A percentile compares a stretch with the other conserved stretches of the same genome.
These are phyloP conservation scores for Erebia ligea DNA, from an alignment of 2,888 invertebrate species.

Conservation along the genomic window DNA sequence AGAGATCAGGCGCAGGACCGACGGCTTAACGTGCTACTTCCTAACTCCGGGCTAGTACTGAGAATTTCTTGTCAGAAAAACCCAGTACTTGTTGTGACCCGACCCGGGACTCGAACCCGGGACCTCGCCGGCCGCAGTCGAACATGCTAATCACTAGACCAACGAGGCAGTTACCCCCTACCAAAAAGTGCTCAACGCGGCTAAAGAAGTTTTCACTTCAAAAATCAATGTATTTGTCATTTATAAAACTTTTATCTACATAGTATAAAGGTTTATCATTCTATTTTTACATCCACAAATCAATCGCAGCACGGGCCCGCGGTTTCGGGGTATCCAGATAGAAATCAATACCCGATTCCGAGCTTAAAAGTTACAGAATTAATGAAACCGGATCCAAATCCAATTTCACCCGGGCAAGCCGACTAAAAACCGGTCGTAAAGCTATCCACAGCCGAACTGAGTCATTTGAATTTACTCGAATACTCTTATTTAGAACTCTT, in stretches of 20 bases:
- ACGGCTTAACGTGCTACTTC: no score
- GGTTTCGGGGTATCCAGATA: constrained; percentile 7
- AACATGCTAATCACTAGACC: no score
- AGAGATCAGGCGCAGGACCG: no score
- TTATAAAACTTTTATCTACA: neutral
- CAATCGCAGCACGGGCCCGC: neutral
- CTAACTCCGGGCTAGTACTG: no score
- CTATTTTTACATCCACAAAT: constrained; percentile 16
- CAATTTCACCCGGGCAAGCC: constrained; percentile 17
- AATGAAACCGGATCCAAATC: constrained; percentile 24
- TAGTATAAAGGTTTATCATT: neutral
- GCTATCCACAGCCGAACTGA: constrained; percentile 13
- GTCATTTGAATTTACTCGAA: constrained; percentile 14
- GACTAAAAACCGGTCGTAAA: constrained; percentile 18
- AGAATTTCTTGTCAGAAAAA: no score
- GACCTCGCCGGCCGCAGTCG: no score
- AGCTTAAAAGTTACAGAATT: constrained; percentile 22
- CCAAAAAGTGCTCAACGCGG: no score
- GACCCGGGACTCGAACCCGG: no score
- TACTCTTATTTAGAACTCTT: constrained; percentile 10
- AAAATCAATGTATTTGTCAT: neutral
- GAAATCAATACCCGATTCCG: constrained; percentile 17
- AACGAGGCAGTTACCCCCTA: no score
- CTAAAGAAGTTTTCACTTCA: no score
- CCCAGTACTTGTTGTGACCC: no score